Evolutionary conservation across 2,888 invertebrate genomes (phyloP).

Genomic region (Sisyra nigra): DNA sequence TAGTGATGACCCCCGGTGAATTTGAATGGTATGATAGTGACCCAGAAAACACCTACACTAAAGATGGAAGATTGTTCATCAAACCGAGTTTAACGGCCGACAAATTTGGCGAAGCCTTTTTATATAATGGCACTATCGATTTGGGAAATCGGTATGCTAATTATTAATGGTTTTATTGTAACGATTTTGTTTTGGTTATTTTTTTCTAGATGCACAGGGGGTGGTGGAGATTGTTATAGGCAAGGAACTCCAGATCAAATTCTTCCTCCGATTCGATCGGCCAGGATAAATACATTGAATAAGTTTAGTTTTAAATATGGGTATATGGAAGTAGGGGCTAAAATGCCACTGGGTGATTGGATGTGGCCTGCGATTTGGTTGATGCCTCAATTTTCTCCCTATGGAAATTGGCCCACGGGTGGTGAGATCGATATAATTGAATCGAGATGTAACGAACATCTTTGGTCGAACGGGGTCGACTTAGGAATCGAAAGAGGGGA

Average conservation of each 20-base stretch:
- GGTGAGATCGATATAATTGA: slow-evolving; percentile 59
- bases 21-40: slow-evolving; percentile 55
- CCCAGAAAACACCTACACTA: slow-evolving; percentile 43
- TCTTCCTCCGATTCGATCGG: slow-evolving; percentile 49
- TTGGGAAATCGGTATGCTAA: slow-evolving; percentile 42
- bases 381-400: slow-evolving; percentile 42
- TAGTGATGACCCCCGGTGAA: slow-evolving; percentile 45
- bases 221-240: slow-evolving; percentile 40
- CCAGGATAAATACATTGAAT: slow-evolving; percentile 40
- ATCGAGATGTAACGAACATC: slow-evolving; percentile 41
- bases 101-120: slow-evolving; percentile 34
- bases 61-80: slow-evolving; percentile 39
- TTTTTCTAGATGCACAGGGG: slow-evolving; percentile 14
- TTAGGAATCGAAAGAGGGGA: slow-evolving; percentile 41
- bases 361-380: slow-evolving; percentile 56
- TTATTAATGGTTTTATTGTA: slow-evolving; percentile 30
- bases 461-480: slow-evolving; percentile 25
- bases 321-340: slow-evolving; percentile 43
- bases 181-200: slow-evolving; percentile 1
- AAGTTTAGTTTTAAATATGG: slow-evolving; percentile 52
- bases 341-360: slow-evolving; percentile 59
- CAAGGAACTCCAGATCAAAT: slow-evolving; percentile 30
- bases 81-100: slow-evolving; percentile 42
- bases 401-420: slow-evolving; percentile 52
- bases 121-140: slow-evolving; percentile 33